Percentiles rank a stretch among this genome's conserved stretches.
Conservation (phyloP, 2,797 vertebrate genomes). For the Lepus townsendii region DNA sequence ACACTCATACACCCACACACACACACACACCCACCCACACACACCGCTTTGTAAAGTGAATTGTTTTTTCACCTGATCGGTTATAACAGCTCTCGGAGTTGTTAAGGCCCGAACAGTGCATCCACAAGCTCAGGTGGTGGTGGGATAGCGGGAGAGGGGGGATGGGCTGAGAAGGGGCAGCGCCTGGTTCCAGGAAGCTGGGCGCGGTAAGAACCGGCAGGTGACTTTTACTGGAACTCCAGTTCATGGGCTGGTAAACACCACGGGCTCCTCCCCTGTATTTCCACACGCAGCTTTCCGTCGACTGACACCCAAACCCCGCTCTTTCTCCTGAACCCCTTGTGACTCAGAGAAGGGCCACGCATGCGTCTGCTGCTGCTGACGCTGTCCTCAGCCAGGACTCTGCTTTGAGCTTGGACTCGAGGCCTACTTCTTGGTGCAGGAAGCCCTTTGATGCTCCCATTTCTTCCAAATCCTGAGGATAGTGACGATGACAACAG, state of each 20-base stretch:
- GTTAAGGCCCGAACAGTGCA: slow-evolving; percentile 7
- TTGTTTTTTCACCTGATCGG: slow-evolving; percentile 49
- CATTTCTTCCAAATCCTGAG: not conserved
- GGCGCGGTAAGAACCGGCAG: accelerated
- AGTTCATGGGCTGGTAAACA: not conserved
- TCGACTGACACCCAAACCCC: not conserved
- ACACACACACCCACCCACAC: too few relatives aligned
- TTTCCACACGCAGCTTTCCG: not conserved
- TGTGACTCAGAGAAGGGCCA: not conserved
- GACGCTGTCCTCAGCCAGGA: not conserved
- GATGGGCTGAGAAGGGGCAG: not conserved
- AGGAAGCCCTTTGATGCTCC: too few relatives aligned
- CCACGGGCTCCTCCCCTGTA: not conserved
- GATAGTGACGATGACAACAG: too few relatives aligned
- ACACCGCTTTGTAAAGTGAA: slow-evolving; percentile 30
- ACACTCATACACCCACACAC: too few relatives aligned
- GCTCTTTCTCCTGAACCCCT: accelerated
- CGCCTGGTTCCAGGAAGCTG: not conserved
- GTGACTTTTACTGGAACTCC: not conserved
- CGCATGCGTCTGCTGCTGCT: accelerated
- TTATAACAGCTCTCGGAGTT: slow-evolving; percentile 56
- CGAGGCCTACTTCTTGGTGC: not conserved
- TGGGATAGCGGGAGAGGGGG: not conserved
- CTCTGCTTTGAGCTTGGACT: not conserved
- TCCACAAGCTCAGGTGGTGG: not conserved